Base-by-base conservation (phyloP, 2,113 vertebrate genomes). In the Varanus salvator region DNA sequence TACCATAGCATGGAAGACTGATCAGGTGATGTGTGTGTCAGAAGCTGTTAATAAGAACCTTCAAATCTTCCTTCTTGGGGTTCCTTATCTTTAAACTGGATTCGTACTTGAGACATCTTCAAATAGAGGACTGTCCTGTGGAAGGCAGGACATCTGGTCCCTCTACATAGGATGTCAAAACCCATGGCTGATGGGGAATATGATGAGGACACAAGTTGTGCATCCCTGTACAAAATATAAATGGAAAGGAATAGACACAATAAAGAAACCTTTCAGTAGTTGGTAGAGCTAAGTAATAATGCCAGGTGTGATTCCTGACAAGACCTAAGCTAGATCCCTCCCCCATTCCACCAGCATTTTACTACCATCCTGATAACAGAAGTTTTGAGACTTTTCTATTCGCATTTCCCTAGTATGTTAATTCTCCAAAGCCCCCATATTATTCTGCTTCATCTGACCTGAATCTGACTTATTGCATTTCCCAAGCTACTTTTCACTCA, bases 371-470 rank as follows among this genome's bases (percentile, higher is more conserved):
- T 95, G 91, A 87, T 77, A 92, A 89, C 84, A 94, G 93, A 95
- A 95, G 90, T 95, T 95, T 89, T 87, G 86, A 89, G 92, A 92
- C 90, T 94, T 48, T 95, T 95, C 94, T 93, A 92, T 89, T 94
- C 94, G 89, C 85, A 93, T 96, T 96, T 93, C 84, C 92, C 92
- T 90, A 88, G 76, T 91, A 96, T 95, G 93, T 84, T 92, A 93
- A 95, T 92, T 94, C 93, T 90, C 93, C 94, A 75, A 77, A 92
- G 90, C 93, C 86, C 89, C 93, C 87, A 84, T 94, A 92, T 94
- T 93, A 92, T 91, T 94, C 91, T 93, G 95, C 94, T 95, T 92
- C 93, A 95, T 96, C 95, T 96, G 96, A 96, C 95, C 96, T 93
- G 94, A 95, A 96, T 96, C 95, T 96, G 94, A 95, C 88, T 91